phyloP scores from a whole-genome alignment of 1,140 invertebrate species.

The Zaprionus ornatus region DNA sequence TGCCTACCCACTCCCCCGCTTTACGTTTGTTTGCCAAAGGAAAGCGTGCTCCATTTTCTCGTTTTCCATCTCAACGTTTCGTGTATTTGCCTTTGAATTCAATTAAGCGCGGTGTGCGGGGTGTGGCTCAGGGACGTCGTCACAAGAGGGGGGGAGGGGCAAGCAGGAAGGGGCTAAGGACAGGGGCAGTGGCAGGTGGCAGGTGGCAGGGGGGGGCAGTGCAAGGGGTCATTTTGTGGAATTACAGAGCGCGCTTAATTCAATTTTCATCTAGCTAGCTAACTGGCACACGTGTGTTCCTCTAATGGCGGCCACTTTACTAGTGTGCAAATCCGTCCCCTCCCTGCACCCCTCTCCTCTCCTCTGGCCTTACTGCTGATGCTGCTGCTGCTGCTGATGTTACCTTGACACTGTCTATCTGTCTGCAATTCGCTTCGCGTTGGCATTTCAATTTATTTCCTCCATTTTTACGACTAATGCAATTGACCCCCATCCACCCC shows the following conservation, averaged over 20 bases:
- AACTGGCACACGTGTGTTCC: conserved; percentile 46
- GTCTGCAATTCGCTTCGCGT: conserved; percentile 24
- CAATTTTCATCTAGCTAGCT: conserved; percentile 62
- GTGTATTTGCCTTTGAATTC: conserved; percentile 63
- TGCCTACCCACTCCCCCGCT: background rate
- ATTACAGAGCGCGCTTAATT: conserved; percentile 58
- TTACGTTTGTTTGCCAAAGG: conserved; percentile 64
- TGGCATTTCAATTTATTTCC: conserved; percentile 49
- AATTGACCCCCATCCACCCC: conserved; percentile 51
- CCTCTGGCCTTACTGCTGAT: background rate
- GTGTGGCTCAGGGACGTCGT: conserved; percentile 18
- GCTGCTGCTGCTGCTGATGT: conserved; percentile 34
- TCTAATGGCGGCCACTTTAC: conserved; percentile 30
- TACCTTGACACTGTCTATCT: conserved; percentile 52
- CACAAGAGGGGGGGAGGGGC: background rate
- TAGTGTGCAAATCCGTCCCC: conserved; percentile 1
- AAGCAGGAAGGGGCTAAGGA: background rate
- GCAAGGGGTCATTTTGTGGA: conserved; percentile 51
- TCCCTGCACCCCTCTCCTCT: background rate
- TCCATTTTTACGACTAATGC: conserved; percentile 43
- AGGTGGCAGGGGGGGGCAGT: conserved; percentile 4
- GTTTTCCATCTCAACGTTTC: conserved; percentile 30
- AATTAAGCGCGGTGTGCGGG: conserved; percentile 44
- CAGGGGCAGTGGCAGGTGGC: background rate
- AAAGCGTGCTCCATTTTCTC: conserved; percentile 45